Base-by-base conservation (phyloP, 2,113 vertebrate species). In the Castor canadensis region DNA sequence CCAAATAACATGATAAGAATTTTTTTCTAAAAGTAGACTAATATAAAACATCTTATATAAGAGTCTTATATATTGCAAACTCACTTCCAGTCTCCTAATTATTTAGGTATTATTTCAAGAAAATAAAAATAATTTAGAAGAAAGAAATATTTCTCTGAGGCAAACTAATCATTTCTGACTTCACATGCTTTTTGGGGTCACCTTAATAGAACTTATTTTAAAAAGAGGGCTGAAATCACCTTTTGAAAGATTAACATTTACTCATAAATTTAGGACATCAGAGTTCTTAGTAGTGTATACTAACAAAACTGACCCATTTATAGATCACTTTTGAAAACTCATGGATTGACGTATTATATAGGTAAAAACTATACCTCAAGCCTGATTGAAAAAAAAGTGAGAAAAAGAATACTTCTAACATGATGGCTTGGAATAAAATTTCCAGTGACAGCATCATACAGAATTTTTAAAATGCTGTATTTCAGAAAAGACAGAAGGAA, bases 401-500 rank as follows among this genome's bases (percentile, higher is more conserved):
- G 24, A 75, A 6, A 91, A 79, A 49, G 0, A 11, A 1, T 60
- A 11, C 6, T 62, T 54, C 38, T 10, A 60, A 80, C 26, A 6
- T 87, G 64, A 96, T 89, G 26, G 6, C 20, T 94, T 79, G 10
- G 20, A 22, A 47, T 91, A 73, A 83, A 91, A 93, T 95, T 94
- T 72, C 26, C 32, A 60, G 35, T 87, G 86, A 93, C 58, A 77
- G 66, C 26, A 93, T 71, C 47, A 73, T 58, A 79, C 26, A 81
- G 30, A 24, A 60, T 79, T 83, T 95, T 83, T 47, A 5, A 84
- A 93, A 87, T 66, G 84, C 40, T 80, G 0, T 40, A 62, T 80
- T 95, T 96, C 58, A 66, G 80, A 83, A 82, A 89, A 86, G 88
- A 77, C 20, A 75, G 47, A 95, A 77, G 28, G 28, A n/a, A 95